Base-by-base conservation (phyloP, 2,888 invertebrate species). In the Polia nebulosa region DNA sequence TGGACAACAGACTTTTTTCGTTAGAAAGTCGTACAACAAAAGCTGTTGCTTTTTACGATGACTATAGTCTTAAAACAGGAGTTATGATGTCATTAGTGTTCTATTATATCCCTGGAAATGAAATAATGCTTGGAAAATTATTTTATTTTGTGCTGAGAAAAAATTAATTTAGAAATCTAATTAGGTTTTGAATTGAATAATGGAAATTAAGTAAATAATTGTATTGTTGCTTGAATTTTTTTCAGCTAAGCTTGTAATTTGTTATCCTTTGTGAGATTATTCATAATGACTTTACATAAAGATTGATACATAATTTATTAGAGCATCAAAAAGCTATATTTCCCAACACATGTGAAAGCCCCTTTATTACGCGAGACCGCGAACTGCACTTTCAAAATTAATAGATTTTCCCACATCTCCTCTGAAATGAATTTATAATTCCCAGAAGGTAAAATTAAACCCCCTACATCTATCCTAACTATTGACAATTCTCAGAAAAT, bases 381-480 rank as follows among this genome's bases (percentile, higher is more conserved):
- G 22, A 60, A 60, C 39, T 78, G 78, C 79, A 75, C 62, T 79
- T 72, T 64, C 72, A 79, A 65, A 72, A 68, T 78, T 72, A 75
- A 75, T 75, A 72, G 57, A 69, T 56, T 66, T 68, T 58, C 68
- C 41, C 63, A 71, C 70, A 70, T 60, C 57, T 57, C 72, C 55
- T 58, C 53, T 76, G 72, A 81, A 83, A 81, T 83, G 61, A 81
- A 80, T 83, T 80, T 83, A 78, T 82, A 82, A 83, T 82, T 81
- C 79, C 81, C 82, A 64, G 58, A 68, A 65, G 84, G 69, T 65
- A 44, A 75, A 79, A 81, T 81, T 77, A 76, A 73, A 78, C 60
- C 56, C 39, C 61, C 57, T 47, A 55, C 72, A 76, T 73, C 44
- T 70, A 65, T 56, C 60, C 9, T 22, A 4, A 36, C 55, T 72